phyloP scores from a whole-genome alignment of 2,797 vertebrate genomes.

The Coluber constrictor region DNA sequence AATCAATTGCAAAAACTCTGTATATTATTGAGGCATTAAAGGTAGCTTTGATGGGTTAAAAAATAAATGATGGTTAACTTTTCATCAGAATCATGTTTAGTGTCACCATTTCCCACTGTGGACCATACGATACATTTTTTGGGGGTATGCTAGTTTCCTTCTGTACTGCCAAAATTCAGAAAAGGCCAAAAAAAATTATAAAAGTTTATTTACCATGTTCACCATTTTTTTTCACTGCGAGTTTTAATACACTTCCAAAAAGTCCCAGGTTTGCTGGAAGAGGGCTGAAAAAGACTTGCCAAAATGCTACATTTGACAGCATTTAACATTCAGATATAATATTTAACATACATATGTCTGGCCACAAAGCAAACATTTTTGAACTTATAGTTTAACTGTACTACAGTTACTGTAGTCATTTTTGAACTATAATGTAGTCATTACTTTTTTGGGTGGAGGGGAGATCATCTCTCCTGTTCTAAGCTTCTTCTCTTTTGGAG shows the following conservation, averaged over 20 bases:
- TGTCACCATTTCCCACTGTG: neutral
- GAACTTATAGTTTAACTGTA: neutral
- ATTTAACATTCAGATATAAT: neutral
- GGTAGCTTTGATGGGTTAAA: neutral
- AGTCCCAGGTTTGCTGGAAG: neutral
- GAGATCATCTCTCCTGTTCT: neutral
- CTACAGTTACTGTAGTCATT: neutral
- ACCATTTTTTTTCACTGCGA: neutral
- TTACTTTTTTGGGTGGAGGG: neutral
- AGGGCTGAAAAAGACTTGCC: neutral
- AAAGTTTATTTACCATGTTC: neutral
- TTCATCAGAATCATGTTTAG: neutral
- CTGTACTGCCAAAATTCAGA: neutral
- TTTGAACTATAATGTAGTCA: neutral
- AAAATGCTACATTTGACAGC: no score
- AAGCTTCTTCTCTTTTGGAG: neutral
- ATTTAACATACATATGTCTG: neutral
- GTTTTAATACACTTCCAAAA: neutral
- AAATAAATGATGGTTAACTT: neutral
- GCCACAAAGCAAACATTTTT: neutral
- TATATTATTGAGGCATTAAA: neutral
- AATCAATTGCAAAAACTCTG: neutral
- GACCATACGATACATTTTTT: neutral
- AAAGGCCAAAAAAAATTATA: neutral
- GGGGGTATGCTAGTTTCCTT: neutral